Evolutionary conservation across 2,797 vertebrate genomes (phyloP), one percentile per base, ranked within the genome.

Genomic region (Potorous gilbertii): DNA sequence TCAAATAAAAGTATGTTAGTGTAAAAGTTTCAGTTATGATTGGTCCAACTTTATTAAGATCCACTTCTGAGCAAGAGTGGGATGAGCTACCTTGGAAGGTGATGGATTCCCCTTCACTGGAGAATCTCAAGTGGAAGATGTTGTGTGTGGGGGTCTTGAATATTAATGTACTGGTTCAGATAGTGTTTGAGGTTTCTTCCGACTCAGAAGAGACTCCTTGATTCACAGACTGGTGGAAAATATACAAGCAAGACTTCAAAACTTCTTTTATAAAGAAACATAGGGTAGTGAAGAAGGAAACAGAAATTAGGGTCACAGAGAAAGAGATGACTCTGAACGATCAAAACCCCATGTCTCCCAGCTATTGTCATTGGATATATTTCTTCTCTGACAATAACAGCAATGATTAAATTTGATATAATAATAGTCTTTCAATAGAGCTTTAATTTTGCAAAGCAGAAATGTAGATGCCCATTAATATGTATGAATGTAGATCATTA

Each of bases 11-110:
- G 2, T 74, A 54, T 94, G 21, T 89, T 90, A 92, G 74, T 55
- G 31, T 92, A 93, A 93, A 97, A 96, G 55, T n/a, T 96, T 40
- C 34, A 54, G 6, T 55, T 89, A 90, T n/a, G 55, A 89, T 97
- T 97, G 94, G 95, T 93, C 59, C 95, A 90, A 93, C 92, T 92
- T 94, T 93, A 95, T 94, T 66, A 94, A 95, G 52, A 29, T 55
- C 95, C 46, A 54, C 87, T 96, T 96, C 96, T n/a, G 54, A 21
- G 18, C n/a, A 81, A 40, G 66, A 81, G n/a, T 81, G 18, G n/a
- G 10, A 81, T 81, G 66, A 81, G 18, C n/a, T 6, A 10, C 31
- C 40, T 24, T 81, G 66, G 14, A 3, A 81, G n/a, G n/a, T 81
- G 18, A 81, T 46, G 6, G 18, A 5, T 81, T 46, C 66, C 21